Percentiles rank a stretch among this genome's conserved stretches.
These are phyloP conservation scores for Scrobipalpa atriplicella DNA, from an alignment of 2,888 invertebrate genomes.

Conservation along the genomic window DNA sequence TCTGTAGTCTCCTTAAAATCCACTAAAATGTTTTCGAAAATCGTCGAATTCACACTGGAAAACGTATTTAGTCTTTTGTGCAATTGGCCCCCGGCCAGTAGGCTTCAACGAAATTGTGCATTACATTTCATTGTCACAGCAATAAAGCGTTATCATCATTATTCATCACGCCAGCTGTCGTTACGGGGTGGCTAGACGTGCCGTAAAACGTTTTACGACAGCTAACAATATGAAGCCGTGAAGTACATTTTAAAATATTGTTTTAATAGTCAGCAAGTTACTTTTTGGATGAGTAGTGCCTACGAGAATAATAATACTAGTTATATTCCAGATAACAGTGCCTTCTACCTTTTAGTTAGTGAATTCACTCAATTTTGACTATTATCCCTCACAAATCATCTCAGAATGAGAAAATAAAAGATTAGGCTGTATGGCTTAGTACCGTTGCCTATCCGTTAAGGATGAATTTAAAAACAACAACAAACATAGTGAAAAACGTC, in stretches of 20 bases:
- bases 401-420: too few relatives aligned
- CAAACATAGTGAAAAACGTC: too few relatives aligned
- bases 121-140: neutral
- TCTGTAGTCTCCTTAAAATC: too few relatives aligned
- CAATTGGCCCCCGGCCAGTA: neutral
- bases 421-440: too few relatives aligned
- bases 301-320: too few relatives aligned
- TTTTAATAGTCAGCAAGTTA: neutral
- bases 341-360: too few relatives aligned
- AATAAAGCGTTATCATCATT: conserved; percentile 21
- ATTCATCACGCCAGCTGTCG: conserved; percentile 2
- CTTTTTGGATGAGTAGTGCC: too few relatives aligned
- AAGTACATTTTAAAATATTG: neutral
- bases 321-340: too few relatives aligned
- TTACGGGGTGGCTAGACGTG: conserved; percentile 16
- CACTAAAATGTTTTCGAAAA: neutral
- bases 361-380: too few relatives aligned
- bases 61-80: neutral
- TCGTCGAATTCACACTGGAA: neutral
- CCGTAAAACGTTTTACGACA: conserved; percentile 21
- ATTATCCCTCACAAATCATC: too few relatives aligned
- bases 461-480: too few relatives aligned
- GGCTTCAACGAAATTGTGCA: neutral
- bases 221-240: conserved; percentile 12
- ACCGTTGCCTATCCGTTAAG: too few relatives aligned